phyloP scores from a whole-genome alignment of 2,113 vertebrate genomes.

The Phrynocephalus versicolor region DNA sequence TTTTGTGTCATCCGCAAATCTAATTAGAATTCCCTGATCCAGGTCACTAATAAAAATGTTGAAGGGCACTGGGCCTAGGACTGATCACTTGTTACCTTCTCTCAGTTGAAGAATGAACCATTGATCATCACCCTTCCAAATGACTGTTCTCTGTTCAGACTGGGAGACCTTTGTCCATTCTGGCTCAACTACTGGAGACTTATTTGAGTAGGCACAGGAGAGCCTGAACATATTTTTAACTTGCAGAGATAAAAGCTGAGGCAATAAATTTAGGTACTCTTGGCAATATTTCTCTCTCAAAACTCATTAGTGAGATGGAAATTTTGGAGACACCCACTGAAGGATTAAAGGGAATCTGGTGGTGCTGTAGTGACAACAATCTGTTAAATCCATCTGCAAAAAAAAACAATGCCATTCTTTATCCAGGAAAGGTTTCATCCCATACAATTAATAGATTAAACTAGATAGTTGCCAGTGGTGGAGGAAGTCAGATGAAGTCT shows the following conservation, averaged over 20 bases:
- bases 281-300: slow-evolving; percentile 18
- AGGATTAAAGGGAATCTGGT: not conserved
- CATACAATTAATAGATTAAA: slow-evolving; percentile 19
- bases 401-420: not conserved
- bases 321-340: not conserved
- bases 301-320: not conserved
- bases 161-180: slow-evolving; percentile 1
- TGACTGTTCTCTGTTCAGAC: not conserved
- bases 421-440: not conserved
- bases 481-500: not conserved
- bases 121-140: no score
- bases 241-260: slow-evolving; percentile 8
- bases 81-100: no score
- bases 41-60: no score
- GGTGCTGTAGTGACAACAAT: not conserved
- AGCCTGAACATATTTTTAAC: slow-evolving; percentile 6
- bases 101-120: no score
- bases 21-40: no score
- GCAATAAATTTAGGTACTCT: slow-evolving; percentile 4
- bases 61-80: no score
- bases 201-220: not conserved
- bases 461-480: slow-evolving; percentile 14
- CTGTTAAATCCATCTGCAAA: not conserved
- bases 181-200: not conserved
- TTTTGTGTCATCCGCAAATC: no score